Conservation (phyloP, 2,797 vertebrate genomes). For the Pampus argenteus region DNA sequence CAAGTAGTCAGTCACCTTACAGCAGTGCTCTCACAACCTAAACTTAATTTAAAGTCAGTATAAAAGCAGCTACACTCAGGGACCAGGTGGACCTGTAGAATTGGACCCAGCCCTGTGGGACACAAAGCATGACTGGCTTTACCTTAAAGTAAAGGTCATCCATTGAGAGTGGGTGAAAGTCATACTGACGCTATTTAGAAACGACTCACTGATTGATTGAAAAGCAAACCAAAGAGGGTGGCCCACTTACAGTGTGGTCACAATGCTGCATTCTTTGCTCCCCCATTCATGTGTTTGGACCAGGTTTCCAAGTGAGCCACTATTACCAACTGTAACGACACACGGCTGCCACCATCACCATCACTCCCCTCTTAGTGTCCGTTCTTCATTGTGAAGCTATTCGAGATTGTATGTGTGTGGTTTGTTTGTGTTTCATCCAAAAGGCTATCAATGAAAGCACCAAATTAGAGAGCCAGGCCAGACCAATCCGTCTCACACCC, state of each 20-base stretch:
- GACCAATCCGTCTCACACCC: constrained; percentile 19
- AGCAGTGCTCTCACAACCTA: no score
- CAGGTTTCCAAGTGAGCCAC: constrained; percentile 18
- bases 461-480: constrained; percentile 31
- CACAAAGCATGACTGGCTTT: constrained; percentile 29
- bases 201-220: constrained; percentile 61
- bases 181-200: constrained; percentile 38
- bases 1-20: neutral
- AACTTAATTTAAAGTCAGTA: constrained; percentile 10
- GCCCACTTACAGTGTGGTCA: constrained; percentile 30
- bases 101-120: constrained; percentile 24
- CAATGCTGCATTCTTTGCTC: constrained; percentile 51
- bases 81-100: constrained; percentile 33
- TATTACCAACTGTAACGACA: constrained; percentile 53
- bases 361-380: constrained; percentile 3
- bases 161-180: constrained; percentile 62
- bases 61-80: neutral
- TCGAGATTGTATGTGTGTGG: neutral
- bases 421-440: constrained; percentile 23
- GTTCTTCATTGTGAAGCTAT: constrained; percentile 25
- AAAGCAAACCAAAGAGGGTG: constrained; percentile 58
- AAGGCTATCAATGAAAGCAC: constrained; percentile 22
- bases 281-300: constrained; percentile 47
- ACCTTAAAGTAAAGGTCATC: constrained; percentile 46
- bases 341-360: constrained; percentile 18